Percentiles rank a stretch among this genome's conserved stretches.
Evolutionary conservation across 2,797 vertebrate species (phyloP).

Genomic region (Lutjanus argentimaculatus): DNA sequence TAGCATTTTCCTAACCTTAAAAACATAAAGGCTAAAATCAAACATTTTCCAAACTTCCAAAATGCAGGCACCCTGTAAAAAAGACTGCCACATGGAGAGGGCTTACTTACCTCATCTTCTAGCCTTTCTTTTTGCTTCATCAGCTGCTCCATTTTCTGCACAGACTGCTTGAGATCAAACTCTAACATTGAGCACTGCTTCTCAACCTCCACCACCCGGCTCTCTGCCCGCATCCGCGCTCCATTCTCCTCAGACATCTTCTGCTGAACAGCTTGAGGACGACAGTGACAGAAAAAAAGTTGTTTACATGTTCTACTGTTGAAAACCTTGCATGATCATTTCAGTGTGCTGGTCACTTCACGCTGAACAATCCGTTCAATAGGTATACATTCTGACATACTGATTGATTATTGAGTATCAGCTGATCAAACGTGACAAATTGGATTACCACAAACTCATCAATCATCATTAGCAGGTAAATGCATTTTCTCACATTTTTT

Average conservation of each 20-base stretch:
- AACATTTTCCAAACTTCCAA: too few species aligned
- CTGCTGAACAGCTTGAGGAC: slow-evolving; percentile 92
- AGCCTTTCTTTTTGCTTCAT: slow-evolving; percentile 96
- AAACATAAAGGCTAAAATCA: too few species aligned
- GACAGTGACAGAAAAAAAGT: not conserved
- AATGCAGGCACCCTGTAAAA: too few species aligned
- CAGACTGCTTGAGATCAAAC: slow-evolving; percentile 98
- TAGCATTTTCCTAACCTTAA: too few species aligned
- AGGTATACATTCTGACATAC: not conserved
- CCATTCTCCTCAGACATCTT: slow-evolving; percentile 95
- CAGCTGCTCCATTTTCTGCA: slow-evolving; percentile 97
- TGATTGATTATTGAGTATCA: too few species aligned
- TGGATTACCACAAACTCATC: too few species aligned
- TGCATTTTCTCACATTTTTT: too few species aligned
- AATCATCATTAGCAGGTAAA: too few species aligned
- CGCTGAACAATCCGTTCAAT: not conserved
- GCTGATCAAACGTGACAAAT: too few species aligned
- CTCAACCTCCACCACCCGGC: slow-evolving; percentile 94
- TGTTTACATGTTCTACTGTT: not conserved
- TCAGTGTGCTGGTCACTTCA: not conserved
- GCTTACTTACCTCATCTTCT: slow-evolving; percentile 92
- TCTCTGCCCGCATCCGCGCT: slow-evolving; percentile 94
- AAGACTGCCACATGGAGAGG: not conserved
- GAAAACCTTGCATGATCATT: not conserved
- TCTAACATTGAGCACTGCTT: slow-evolving; percentile 99